Evolutionary conservation across 1,140 invertebrate genomes (phyloP).

Genomic region (Melanaphis sacchari): DNA sequence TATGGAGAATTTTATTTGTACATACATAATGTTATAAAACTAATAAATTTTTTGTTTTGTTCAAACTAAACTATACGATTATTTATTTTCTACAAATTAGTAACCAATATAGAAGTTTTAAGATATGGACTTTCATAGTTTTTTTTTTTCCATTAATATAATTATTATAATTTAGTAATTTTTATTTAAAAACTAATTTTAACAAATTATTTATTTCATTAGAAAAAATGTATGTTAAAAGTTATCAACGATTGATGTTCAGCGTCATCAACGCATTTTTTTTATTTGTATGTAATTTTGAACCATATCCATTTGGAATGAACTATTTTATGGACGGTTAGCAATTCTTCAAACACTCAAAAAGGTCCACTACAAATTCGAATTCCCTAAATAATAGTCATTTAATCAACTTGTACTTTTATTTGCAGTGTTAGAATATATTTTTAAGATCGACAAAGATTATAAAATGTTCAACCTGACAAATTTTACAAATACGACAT

Average conservation of each 20-base stretch:
- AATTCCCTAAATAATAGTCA: conserved; percentile 28
- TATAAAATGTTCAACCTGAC: conserved; percentile 13
- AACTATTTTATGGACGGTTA: not conserved
- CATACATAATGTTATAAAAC: not conserved
- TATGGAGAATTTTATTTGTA: not conserved
- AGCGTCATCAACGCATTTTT: not conserved
- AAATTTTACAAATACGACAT: conserved; percentile 12
- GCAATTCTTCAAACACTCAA: not conserved
- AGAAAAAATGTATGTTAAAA: not conserved
- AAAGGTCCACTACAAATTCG: not conserved
- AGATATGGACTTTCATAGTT: not conserved
- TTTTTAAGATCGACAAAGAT: not conserved
- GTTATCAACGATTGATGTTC: not conserved
- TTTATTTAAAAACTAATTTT: not conserved
- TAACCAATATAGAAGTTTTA: not conserved
- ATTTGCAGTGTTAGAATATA: not conserved
- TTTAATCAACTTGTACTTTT: conserved; percentile 35
- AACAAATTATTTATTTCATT: not conserved
- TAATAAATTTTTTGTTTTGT: not conserved
- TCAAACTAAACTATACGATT: not conserved
- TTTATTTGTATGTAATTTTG: too few species aligned
- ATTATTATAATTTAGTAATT: not conserved
- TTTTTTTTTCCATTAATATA: not conserved
- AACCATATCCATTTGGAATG: not conserved
- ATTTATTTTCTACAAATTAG: not conserved